Percentiles rank a stretch among this genome's conserved stretches.
These are phyloP conservation scores for Hestina assimilis DNA, from an alignment of 1,140 invertebrate species.

Conservation along the genomic window DNA sequence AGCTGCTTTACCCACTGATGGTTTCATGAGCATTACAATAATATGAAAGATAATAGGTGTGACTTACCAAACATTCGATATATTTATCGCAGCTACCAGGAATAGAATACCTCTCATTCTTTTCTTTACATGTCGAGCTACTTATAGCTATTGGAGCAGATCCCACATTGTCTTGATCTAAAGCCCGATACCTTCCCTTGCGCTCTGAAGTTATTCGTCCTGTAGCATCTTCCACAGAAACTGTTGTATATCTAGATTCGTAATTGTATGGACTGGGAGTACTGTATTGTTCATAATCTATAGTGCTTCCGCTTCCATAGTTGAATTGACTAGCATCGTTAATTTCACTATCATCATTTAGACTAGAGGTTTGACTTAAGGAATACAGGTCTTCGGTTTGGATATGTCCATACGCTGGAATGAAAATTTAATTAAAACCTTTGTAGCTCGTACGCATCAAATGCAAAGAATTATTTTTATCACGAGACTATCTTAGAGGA, in stretches of 20 bases:
- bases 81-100: constrained; percentile 86
- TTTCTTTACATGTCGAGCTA: constrained; percentile 79
- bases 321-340: constrained; percentile 1
- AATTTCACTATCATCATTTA: too few species aligned
- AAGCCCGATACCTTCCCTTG: constrained; percentile 18
- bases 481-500: too few species aligned
- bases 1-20: too few species aligned
- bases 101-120: constrained; percentile 84
- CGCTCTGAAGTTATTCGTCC: not conserved
- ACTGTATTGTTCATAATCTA: constrained; percentile 7
- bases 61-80: constrained; percentile 77
- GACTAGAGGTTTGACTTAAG: not conserved
- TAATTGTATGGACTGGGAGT: not conserved
- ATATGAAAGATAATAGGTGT: too few species aligned
- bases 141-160: constrained; percentile 28
- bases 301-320: not conserved
- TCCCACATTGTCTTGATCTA: constrained; percentile 40
- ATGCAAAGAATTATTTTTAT: too few species aligned
- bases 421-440: too few species aligned
- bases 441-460: too few species aligned
- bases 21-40: too few species aligned
- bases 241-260: not conserved
- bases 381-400: not conserved
- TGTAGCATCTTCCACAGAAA: not conserved
- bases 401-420: not conserved